Percentiles rank a stretch among this genome's conserved stretches.
Evolutionary conservation across 1,140 invertebrate genomes (phyloP).

Genomic region (Drosophila littoralis): DNA sequence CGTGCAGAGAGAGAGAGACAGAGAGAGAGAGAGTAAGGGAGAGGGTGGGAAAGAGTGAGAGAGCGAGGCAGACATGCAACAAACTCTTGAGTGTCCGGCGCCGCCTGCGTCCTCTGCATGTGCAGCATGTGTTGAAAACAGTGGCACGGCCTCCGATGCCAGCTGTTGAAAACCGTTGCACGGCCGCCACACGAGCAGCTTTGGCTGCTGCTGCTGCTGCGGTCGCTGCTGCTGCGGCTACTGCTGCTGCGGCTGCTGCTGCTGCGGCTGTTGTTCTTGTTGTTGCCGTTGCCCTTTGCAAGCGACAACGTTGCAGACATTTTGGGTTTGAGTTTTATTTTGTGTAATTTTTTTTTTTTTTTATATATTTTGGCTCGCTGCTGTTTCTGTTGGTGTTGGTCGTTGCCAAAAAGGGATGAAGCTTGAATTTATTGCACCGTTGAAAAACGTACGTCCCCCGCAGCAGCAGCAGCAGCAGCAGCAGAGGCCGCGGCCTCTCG

Average conservation of each 20-base stretch:
- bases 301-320: constrained; percentile 65
- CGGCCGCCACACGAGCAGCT: constrained; percentile 66
- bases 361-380: constrained; percentile 45
- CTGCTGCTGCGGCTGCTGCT: constrained; percentile 9
- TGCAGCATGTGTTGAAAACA: constrained; percentile 69
- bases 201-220: constrained; percentile 25
- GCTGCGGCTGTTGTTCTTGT: background rate
- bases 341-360: constrained; percentile 22
- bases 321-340: constrained; percentile 64
- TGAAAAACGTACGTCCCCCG: constrained; percentile 10
- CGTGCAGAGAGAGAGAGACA: background rate
- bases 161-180: constrained; percentile 71
- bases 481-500: background rate
- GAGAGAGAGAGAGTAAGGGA: constrained; percentile 7
- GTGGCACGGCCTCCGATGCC: constrained; percentile 58
- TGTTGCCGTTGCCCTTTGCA: constrained; percentile 61
- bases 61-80: constrained; percentile 24
- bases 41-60: background rate
- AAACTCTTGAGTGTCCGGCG: constrained; percentile 24
- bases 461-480: constrained; percentile 8
- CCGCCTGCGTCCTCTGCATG: constrained; percentile 49
- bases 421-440: constrained; percentile 72
- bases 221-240: background rate
- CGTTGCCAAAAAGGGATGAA: constrained; percentile 70
- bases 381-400: constrained; percentile 53